A percentile compares a stretch with the other conserved stretches of the same genome.
phyloP scores from a whole-genome alignment of 1,140 invertebrate species.

The Anoplolepis gracilipes region DNA sequence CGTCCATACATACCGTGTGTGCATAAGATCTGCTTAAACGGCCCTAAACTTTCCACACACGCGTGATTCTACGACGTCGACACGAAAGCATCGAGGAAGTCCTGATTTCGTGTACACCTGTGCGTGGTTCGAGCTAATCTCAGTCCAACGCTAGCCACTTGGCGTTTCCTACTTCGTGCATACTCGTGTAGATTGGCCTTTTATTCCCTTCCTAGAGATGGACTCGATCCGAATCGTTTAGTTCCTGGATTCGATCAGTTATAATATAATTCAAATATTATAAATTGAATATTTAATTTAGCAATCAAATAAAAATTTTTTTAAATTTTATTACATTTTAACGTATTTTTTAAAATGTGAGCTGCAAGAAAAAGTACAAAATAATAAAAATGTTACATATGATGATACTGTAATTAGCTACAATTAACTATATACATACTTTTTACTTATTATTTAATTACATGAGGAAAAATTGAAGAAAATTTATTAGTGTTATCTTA shows the following conservation, averaged over 20 bases:
- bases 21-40: neutral
- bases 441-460: neutral
- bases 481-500: neutral
- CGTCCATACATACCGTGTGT: conserved; percentile 1
- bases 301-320: neutral
- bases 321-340: no score
- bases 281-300: neutral
- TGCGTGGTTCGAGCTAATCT: conserved; percentile 74
- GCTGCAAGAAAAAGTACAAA: neutral
- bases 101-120: conserved; percentile 68
- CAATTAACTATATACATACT: neutral
- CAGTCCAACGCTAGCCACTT: conserved; percentile 80
- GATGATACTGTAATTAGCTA: neutral
- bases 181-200: conserved; percentile 77
- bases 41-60: conserved; percentile 53
- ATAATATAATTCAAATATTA: neutral
- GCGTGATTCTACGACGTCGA: conserved; percentile 62
- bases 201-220: conserved; percentile 74
- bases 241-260: neutral
- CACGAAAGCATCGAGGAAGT: conserved; percentile 68
- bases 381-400: neutral
- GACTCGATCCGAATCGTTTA: conserved; percentile 33
- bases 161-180: conserved; percentile 78
- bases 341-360: no score
- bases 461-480: neutral